These are phyloP conservation scores for Brachyopa scutellaris DNA, from an alignment of 2,888 invertebrate genomes.

Conservation along the genomic window DNA sequence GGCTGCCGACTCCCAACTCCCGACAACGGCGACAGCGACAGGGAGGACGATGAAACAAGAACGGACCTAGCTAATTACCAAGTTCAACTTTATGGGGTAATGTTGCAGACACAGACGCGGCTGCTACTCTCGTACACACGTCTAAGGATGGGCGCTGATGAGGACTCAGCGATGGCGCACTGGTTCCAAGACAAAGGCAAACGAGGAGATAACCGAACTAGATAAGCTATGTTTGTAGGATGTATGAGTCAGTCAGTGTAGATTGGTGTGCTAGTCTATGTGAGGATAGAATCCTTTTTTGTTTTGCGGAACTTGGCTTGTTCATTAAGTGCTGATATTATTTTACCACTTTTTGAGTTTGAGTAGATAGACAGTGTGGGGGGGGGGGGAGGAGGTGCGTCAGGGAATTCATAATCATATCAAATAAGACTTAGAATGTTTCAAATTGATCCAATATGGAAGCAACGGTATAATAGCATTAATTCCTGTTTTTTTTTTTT, in stretches of 20 bases:
- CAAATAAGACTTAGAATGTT: too few species aligned
- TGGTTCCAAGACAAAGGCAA: slow-evolving; percentile 26
- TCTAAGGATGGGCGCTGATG: not conserved
- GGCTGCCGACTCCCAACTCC: not conserved
- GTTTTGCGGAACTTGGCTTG: not conserved
- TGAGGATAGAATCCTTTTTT: not conserved
- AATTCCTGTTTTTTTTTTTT: too few species aligned
- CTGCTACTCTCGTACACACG: slow-evolving; percentile 14
- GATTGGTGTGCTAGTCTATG: slow-evolving; percentile 17
- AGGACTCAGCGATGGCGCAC: slow-evolving; percentile 23
- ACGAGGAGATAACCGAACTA: slow-evolving; percentile 30
- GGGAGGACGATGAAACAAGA: slow-evolving; percentile 32
- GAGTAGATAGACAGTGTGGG: too few species aligned
- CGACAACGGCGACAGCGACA: slow-evolving; percentile 20
- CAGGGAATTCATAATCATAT: too few species aligned
- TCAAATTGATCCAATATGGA: too few species aligned
- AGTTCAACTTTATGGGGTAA: slow-evolving; percentile 67
- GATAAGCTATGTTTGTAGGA: slow-evolving; percentile 61
- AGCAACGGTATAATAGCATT: too few species aligned
- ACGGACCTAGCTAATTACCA: slow-evolving; percentile 68
- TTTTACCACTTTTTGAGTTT: not conserved
- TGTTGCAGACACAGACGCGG: slow-evolving; percentile 61
- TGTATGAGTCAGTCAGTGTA: slow-evolving; percentile 55
- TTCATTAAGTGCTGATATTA: slow-evolving; percentile 15
- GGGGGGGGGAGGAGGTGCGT: too few species aligned